These are phyloP conservation scores for Chrysolina americana DNA, from an alignment of 2,888 invertebrate genomes.

Conservation along the genomic window DNA sequence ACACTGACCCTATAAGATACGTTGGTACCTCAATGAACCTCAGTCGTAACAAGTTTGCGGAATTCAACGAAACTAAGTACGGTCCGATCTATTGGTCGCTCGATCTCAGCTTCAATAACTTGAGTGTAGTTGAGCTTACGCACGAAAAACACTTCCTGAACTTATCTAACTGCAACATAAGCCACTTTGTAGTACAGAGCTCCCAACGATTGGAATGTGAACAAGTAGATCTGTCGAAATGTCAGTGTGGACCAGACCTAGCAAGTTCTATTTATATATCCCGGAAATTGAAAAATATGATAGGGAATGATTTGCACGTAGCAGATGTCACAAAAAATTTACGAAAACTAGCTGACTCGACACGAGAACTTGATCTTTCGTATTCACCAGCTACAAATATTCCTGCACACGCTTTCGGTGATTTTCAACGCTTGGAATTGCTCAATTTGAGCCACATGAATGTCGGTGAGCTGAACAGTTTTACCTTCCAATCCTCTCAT, in stretches of 20 bases:
- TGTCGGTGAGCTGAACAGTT: background rate
- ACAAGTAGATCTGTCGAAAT: background rate
- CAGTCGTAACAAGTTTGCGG: slow-evolving; percentile 30
- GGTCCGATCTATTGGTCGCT: background rate
- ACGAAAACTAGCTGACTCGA: background rate
- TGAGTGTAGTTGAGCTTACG: background rate
- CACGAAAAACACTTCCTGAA: background rate
- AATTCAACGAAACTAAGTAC: slow-evolving; percentile 30
- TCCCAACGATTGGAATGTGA: too few species aligned
- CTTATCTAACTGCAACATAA: slow-evolving; percentile 2
- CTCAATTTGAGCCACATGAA: slow-evolving; percentile 31
- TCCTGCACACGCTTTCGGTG: background rate
- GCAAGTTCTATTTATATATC: too few species aligned
- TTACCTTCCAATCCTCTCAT: background rate
- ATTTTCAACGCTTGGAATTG: background rate
- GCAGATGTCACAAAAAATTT: too few species aligned
- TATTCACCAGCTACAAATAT: slow-evolving; percentile 5
- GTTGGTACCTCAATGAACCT: slow-evolving; percentile 3
- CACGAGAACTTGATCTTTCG: slow-evolving; percentile 9
- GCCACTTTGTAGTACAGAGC: background rate
- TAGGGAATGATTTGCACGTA: too few species aligned
- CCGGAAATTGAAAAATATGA: too few species aligned
- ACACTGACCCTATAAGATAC: too few species aligned
- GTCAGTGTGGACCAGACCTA: background rate
- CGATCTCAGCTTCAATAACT: slow-evolving; percentile 37